Base-by-base conservation (phyloP, 2,888 invertebrate genomes). In the Phengaris alcon region DNA sequence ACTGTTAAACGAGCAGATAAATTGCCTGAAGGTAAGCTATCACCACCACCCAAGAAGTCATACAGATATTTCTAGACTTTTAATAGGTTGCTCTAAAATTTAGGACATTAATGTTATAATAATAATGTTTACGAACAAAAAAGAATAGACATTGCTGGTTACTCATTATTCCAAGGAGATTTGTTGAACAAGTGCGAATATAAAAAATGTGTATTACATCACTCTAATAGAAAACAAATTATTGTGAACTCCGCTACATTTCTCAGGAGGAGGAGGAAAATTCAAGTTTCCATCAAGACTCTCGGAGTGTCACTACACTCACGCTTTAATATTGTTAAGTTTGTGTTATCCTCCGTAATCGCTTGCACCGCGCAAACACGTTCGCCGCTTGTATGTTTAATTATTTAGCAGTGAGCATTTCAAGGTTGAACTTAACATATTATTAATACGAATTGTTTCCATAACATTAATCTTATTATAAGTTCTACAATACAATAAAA, bases 321-420 rank as follows among this genome's bases (percentile, higher is more conserved):
- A 70, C 54, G 54, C 51, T 72, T 72, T 52, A 51, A 72, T 52
- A 72, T 72, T 72, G 44, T 72, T 72, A 72, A 72, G 72, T 72
- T 72, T 72, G 72, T 72, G 72, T 72, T 72, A 72, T 52, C 72
- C 72, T 52, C 51, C 15, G 51, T 51, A 70, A 72, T 72, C 72
- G 54, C 51, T 72, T 54, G 52, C 15, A 48, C n/a, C n/a, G 9
- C 10, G 69, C 48, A 48, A 69, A 48, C 69, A 48, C 15, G 15
- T 48, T 68, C 44, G n/a, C 9, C 12, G 55, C n/a, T 55, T 10
- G 48, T 69, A 48, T 48, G 48, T 69, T 48, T 69, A 69, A 48
- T 69, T 69, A 69, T 48, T 15, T 69, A 69, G n/a, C n/a, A 48
- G 46, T 15, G 15, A 46, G 13, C 46, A 69, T 69, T 48, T 69